Base-by-base conservation (phyloP, 2,888 invertebrate species). In the Agrilus cyanescens region DNA sequence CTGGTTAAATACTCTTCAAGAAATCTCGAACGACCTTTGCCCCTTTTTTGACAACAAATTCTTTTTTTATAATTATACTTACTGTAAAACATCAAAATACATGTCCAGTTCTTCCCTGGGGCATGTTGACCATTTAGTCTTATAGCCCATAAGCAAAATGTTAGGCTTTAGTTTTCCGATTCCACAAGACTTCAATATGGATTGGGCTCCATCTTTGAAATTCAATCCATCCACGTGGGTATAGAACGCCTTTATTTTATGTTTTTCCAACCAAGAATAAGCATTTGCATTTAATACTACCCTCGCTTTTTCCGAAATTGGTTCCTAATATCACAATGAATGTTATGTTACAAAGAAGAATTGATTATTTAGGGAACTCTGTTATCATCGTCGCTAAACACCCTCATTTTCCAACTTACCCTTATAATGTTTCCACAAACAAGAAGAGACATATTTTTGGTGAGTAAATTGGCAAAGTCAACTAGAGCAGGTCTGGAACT, bases 61-160 rank as follows among this genome's bases (percentile, higher is more conserved):
- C 10, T n/a, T 12, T 20, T 20, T 13, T 8, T 8, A 29, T 25
- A 20, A 14, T 41, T 13, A 41, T 12, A 78, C 89, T 80, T 71
- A 97, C 89, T 96, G 95, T 73, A 97, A 84, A 32, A 91, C 79
- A 62, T 91, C 90, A 57, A 97, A 94, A 68, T 98, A 98, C 61
- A 89, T 86, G 39, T 80, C 75, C 35, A 94, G 70, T 48, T 87
- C 85, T 39, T 78, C 74, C 14, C 74, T 74, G 2, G 81, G 76
- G 58, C 89, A 85, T 4, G 76, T 78, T 55, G 80, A 78, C 97
- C 97, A 98, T 65, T 96, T 85, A 47, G 80, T 75, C 65, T 97
- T 97, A 71, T 86, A 95, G 5, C 98, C 98, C 78, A 97, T 78
- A 57, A 97, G 67, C 13, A 97, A 67, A 52, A 95, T 91, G 62